Base-by-base conservation (phyloP, 2,888 invertebrate genomes). In the Gerosis bhagava region DNA sequence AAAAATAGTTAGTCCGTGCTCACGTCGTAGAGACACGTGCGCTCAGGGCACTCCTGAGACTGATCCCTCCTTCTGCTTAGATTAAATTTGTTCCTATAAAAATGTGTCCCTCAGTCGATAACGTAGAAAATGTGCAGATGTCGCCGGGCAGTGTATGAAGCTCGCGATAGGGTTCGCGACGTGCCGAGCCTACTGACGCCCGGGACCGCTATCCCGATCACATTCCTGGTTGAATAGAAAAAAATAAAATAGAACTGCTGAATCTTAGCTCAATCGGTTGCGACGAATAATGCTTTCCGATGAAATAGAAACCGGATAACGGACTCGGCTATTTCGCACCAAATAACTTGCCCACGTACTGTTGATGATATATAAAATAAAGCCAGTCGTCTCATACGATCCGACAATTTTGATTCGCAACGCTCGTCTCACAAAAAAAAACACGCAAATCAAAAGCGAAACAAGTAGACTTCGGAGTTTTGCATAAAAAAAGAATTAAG, bases 21-120 rank as follows among this genome's bases (percentile, higher is more conserved):
- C 81, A 77, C 77, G 77, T 77, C 73, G 63, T 49, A 51, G 57
- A 51, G 62, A 75, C 78, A 82, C 81, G 82, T 83, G 81, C 77
- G 73, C 65, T 56, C 67, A 65, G 68, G 71, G 76, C 67, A 81
- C 82, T 78, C 81, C 62, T 60, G 82, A 83, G 83, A 83, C 82
- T 81, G 83, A 83, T 81, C 83, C 83, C 76, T 81, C 64, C 71
- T 72, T 74, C 68, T 79, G 78, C 79, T 82, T 79, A 81, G 82
- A 84, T 86, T 86, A 86, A 83, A 83, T 83, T 84, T 82, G 82
- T 74, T 80, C 83, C 76, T 77, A 80, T 81, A 82, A 80, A 86
- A 83, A 81, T 78, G 78, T 75, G 75, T 73, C 72, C 76, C 74
- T 70, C 58, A 76, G 65, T 83, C 83, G 79, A 82, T 83, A 83